phyloP scores from a whole-genome alignment of 2,888 invertebrate genomes.

The Melolontha melolontha region DNA sequence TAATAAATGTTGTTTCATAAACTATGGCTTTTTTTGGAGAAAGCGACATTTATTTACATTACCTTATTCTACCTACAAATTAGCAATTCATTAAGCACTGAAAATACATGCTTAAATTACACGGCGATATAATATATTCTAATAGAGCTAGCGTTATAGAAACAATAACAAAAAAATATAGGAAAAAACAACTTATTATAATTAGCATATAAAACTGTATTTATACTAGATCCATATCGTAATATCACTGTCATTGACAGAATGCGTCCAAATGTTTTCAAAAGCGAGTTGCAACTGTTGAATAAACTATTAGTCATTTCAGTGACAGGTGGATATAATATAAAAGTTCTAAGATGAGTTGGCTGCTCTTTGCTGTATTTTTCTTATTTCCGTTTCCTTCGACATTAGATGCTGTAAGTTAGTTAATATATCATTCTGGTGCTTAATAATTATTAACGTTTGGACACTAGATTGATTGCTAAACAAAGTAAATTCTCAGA shows the following conservation, averaged over 20 bases:
- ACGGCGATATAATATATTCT: too few species aligned
- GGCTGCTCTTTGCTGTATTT: constrained; percentile 19
- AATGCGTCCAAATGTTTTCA: constrained; percentile 24
- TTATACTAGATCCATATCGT: constrained; percentile 23
- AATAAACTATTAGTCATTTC: constrained; percentile 34
- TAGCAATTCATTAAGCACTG: too few species aligned
- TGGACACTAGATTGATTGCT: constrained; percentile 30
- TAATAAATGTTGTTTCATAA: too few species aligned
- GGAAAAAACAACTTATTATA: constrained; percentile 27
- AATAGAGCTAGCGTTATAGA: background rate
- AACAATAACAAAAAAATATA: constrained; percentile 20
- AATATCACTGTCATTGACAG: constrained; percentile 16
- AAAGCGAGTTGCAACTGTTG: constrained; percentile 6
- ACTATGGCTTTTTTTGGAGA: too few species aligned
- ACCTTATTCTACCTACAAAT: too few species aligned
- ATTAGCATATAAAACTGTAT: constrained; percentile 19
- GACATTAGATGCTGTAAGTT: constrained; percentile 30
- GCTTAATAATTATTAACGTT: constrained; percentile 34
- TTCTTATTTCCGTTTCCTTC: constrained; percentile 25
- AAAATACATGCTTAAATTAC: too few species aligned
- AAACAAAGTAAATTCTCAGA: background rate
- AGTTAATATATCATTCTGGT: constrained; percentile 35
- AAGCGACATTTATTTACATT: too few species aligned
- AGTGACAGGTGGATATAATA: constrained; percentile 34
- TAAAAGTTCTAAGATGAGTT: constrained; percentile 21